phyloP scores from a whole-genome alignment of 1,140 invertebrate genomes.

The Charaxes varanes region DNA sequence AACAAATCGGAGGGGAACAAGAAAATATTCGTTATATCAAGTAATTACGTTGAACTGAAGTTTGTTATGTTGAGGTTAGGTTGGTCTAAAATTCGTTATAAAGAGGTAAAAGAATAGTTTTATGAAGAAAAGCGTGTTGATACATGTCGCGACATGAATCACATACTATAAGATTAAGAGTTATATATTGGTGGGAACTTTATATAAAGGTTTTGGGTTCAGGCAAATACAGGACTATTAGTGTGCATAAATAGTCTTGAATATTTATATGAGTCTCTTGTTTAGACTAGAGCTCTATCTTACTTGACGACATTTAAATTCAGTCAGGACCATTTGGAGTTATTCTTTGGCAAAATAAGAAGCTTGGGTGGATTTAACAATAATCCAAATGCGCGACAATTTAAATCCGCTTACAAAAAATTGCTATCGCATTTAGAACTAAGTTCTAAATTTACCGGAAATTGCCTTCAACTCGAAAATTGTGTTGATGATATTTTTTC shows the following conservation, averaged over 20 bases:
- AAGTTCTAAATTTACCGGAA: not conserved
- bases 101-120: too few species aligned
- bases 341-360: not conserved
- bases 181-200: too few species aligned
- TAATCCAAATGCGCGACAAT: not conserved
- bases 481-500: slow-evolving; percentile 29
- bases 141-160: too few species aligned
- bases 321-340: not conserved
- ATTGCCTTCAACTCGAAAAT: not conserved
- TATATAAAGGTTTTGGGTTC: too few species aligned
- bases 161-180: too few species aligned
- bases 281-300: not conserved
- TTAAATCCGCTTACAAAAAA: slow-evolving; percentile 3
- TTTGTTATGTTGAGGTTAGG: too few species aligned
- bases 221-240: slow-evolving; percentile 2
- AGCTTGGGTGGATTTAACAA: not conserved
- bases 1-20: too few species aligned
- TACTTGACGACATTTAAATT: not conserved
- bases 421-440: not conserved
- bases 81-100: too few species aligned
- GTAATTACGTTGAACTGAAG: too few species aligned
- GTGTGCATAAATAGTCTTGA: not conserved
- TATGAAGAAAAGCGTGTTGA: too few species aligned
- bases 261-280: not conserved
- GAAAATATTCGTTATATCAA: too few species aligned